Evolutionary conservation across 2,113 vertebrate species (phyloP).

Genomic region (Numida meleagris): DNA sequence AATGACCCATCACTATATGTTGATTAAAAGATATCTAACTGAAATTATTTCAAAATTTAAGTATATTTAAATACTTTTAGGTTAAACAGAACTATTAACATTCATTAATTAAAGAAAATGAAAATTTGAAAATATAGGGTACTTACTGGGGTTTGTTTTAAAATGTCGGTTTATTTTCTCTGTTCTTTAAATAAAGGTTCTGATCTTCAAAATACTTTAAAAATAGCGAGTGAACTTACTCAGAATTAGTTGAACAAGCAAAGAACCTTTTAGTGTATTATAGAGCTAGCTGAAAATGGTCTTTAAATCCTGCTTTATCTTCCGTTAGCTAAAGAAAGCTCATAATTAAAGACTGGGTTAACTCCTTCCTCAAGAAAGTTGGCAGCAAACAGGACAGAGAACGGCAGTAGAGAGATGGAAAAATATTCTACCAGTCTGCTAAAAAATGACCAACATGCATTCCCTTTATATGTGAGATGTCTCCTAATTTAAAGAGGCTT

Average conservation of each 20-base stretch:
- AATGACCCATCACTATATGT: not conserved
- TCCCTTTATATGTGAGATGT: not conserved
- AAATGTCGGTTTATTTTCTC: constrained; percentile 6
- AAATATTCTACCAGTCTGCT: not conserved
- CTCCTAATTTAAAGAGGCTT: not conserved
- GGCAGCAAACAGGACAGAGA: not conserved
- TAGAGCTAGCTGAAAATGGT: constrained; percentile 50
- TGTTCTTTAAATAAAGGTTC: constrained; percentile 1
- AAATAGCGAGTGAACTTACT: constrained; percentile 28
- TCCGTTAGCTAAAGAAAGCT: constrained; percentile 40
- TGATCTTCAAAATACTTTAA: not conserved
- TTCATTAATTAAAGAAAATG: not conserved
- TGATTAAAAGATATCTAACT: not conserved
- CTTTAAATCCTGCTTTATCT: constrained; percentile 59
- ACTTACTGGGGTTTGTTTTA: not conserved
- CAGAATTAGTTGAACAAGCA: constrained; percentile 48
- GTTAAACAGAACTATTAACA: not conserved
- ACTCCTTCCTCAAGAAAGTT: constrained; percentile 9
- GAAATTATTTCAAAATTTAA: not conserved
- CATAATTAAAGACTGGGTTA: constrained; percentile 22
- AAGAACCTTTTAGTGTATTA: constrained; percentile 47
- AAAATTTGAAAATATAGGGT: not conserved
- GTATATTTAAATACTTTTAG: not conserved
- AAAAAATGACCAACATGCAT: not conserved
- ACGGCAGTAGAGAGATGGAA: not conserved